A percentile compares a stretch with the other conserved stretches of the same genome.
These are phyloP conservation scores for Lepus oiostolus DNA, from an alignment of 2,797 vertebrate genomes.

Conservation along the genomic window DNA sequence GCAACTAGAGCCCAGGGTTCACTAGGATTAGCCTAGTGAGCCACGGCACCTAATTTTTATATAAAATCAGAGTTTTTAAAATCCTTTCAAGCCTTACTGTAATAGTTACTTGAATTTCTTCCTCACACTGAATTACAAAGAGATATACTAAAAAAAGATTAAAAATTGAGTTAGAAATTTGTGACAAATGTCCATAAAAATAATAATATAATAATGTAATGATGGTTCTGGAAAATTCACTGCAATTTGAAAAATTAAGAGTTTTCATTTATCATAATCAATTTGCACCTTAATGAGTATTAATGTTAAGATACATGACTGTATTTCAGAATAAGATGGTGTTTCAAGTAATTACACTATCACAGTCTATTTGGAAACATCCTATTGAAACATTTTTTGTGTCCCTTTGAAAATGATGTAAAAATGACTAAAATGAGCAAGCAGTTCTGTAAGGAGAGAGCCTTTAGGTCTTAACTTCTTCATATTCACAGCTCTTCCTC, in stretches of 20 bases:
- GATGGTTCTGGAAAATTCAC: not conserved
- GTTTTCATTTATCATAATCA: not conserved
- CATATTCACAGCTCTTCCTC: not conserved
- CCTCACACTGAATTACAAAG: not conserved
- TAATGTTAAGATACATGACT: not conserved
- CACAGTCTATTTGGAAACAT: not conserved
- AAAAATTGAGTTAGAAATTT: not conserved
- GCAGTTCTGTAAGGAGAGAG: not conserved
- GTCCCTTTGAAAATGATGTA: not conserved
- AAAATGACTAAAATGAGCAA: not conserved
- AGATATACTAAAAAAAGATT: not conserved
- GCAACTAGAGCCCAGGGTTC: no score
- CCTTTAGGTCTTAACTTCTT: not conserved
- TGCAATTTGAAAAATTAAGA: constrained; percentile 8
- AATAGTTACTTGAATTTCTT: not conserved
- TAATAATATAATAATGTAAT: not conserved
- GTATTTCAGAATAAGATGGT: not conserved
- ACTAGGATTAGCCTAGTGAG: no score
- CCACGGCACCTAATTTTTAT: not conserved
- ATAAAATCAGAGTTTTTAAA: not conserved
- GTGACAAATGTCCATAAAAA: not conserved
- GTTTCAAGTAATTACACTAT: not conserved
- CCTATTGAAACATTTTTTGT: not conserved
- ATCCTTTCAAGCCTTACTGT: not conserved
- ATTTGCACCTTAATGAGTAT: constrained; percentile 5